Evolutionary conservation across 2,797 vertebrate species (phyloP).

Genomic region (Sebastes variabilis): DNA sequence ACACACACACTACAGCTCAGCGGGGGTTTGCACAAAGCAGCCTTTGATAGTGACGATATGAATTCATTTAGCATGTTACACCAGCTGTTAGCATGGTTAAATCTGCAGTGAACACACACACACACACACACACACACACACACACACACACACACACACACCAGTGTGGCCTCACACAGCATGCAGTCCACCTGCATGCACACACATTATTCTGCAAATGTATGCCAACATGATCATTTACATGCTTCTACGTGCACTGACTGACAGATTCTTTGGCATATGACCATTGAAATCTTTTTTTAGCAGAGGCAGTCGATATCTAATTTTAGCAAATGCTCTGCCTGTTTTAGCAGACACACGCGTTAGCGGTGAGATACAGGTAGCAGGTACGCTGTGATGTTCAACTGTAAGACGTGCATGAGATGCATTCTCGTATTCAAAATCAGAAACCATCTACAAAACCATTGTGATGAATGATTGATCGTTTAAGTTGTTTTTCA

Average conservation of each 20-base stretch:
- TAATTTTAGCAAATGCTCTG: neutral
- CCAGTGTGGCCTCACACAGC: too few species aligned
- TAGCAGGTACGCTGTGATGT: neutral
- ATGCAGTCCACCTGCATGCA: neutral
- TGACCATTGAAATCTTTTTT: neutral
- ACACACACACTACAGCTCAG: neutral
- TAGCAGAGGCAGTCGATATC: neutral
- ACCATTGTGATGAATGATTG: neutral
- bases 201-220: neutral
- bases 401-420: neutral
- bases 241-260: neutral
- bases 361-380: neutral
- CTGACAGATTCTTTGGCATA: neutral
- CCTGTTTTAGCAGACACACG: neutral
- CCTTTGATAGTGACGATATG: conserved; percentile 4
- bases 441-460: neutral
- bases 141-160: neutral
- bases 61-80: conserved; percentile 9
- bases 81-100: conserved; percentile 3
- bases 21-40: neutral
- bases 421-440: neutral
- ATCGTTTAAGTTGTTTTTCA: neutral
- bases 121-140: neutral
- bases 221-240: neutral
- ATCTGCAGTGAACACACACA: neutral